Percentiles rank a stretch among this genome's conserved stretches.
These are phyloP conservation scores for Lamellibrachia luymesi DNA, from an alignment of 1,140 invertebrate species.

Conservation along the genomic window DNA sequence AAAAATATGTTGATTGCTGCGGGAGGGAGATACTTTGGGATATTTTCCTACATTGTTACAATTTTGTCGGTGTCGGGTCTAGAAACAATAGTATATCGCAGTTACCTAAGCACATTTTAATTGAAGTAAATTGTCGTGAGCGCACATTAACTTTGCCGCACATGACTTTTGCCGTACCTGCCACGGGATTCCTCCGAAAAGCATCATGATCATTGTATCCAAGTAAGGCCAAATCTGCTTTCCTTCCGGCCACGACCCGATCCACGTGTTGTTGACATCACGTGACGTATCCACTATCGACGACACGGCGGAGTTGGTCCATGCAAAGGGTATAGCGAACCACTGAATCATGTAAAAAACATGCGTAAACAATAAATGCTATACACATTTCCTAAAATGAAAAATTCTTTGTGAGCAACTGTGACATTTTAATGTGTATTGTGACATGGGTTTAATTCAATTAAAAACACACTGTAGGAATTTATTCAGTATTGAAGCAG, in stretches of 20 bases:
- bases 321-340: constrained; percentile 11
- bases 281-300: not conserved
- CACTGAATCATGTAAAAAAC: not conserved
- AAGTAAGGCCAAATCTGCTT: constrained; percentile 59
- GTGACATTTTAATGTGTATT: no score
- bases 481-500: no score
- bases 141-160: not conserved
- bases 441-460: no score
- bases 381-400: no score
- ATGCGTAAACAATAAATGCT: no score
- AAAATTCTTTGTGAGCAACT: no score
- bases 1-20: not conserved
- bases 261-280: not conserved
- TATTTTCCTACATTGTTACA: not conserved
- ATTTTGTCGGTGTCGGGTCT: no score
- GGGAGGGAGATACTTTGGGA: not conserved
- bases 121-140: not conserved
- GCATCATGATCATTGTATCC: constrained; percentile 85
- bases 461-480: no score
- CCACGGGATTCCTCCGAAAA: constrained; percentile 98
- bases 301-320: not conserved
- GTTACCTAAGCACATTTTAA: not conserved
- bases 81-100: not conserved
- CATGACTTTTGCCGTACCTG: constrained; percentile 63
- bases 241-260: not conserved